Evolutionary conservation across 2,888 invertebrate genomes (phyloP), one percentile per base, ranked within the genome.

Genomic region (Tinea trinotella): DNA sequence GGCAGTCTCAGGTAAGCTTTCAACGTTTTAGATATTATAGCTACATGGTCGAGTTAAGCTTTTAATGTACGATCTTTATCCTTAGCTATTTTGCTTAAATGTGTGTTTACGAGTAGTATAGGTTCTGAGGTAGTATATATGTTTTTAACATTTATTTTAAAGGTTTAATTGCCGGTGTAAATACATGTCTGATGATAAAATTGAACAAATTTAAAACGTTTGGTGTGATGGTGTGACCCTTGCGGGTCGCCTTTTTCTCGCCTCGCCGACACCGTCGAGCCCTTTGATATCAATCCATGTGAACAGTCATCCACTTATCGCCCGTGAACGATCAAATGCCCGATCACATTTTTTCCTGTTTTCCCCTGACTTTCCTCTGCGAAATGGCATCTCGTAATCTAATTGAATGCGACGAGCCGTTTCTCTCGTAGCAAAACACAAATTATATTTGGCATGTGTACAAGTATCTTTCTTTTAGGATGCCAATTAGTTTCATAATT

Each of bases 261-360:
- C 70, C 70, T 71, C 67, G 66, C 64, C 71, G 73, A 64, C 60
- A 49, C 34, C 18, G 20, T 30, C 72, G 74, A 71, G 74, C 82
- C 76, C 84, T 85, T 85, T 85, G 84, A 80, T 73, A 64, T 64
- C 68, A 74, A 81, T 66, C 77, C 83, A 82, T 83, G 83, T 83
- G 84, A 71, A 71, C 77, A 76, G 76, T 84, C 80, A 84, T 83
- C 79, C 84, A 80, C 80, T 83, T 82, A 79, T 76, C 75, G 73
- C 71, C 73, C 72, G 68, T 76, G 71, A 18, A 52, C 74, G 78
- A 83, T 83, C 81, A 78, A 75, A 74, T 75, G 71, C 69, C 53
- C 68, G 53, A 36, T 24, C 53, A 19, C n/a, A 53, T 78, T 83
- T 85, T 85, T 85, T 85, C 76, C 69, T 76, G 76, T 81, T 85